phyloP scores from a whole-genome alignment of 2,113 vertebrate genomes.

The Cololabis saira region DNA sequence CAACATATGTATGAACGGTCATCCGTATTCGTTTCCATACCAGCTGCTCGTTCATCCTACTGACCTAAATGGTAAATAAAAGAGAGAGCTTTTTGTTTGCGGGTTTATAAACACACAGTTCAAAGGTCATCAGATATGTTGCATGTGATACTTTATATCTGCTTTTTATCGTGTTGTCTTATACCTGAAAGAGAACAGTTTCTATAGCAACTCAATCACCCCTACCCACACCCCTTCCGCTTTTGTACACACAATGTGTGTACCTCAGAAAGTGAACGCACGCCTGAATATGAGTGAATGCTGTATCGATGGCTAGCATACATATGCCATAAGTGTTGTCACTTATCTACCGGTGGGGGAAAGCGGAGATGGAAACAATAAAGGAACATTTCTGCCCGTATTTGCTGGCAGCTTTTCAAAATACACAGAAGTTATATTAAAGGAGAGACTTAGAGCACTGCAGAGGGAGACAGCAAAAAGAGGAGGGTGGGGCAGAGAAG shows the following conservation, averaged over 20 bases:
- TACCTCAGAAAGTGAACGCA: conserved; percentile 25
- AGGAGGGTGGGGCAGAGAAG: conserved; percentile 40
- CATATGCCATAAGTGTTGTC: conserved; percentile 52
- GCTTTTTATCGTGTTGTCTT: conserved; percentile 68
- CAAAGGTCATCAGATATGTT: conserved; percentile 56
- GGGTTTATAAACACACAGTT: conserved; percentile 23
- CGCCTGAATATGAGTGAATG: conserved; percentile 48
- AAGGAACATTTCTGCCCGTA: conserved; percentile 52
- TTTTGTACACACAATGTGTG: conserved; percentile 16
- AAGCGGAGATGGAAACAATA: conserved; percentile 50
- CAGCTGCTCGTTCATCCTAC: background rate
- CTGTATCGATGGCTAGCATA: conserved; percentile 61
- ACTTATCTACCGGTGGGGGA: conserved; percentile 50
- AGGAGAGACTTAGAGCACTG: conserved; percentile 58
- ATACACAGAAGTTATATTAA: conserved; percentile 67
- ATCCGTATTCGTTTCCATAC: no score
- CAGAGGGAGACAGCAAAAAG: conserved; percentile 35
- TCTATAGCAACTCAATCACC: conserved; percentile 78
- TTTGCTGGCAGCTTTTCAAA: conserved; percentile 69
- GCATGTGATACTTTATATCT: conserved; percentile 51
- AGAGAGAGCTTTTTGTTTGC: conserved; percentile 24
- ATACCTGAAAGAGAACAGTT: conserved; percentile 78
- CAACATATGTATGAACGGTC: no score
- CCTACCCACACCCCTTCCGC: conserved; percentile 40
- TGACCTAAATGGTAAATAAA: conserved; percentile 25